These are phyloP conservation scores for Euphonia xanthogaster DNA, from an alignment of 2,797 vertebrate species.

Conservation along the genomic window DNA sequence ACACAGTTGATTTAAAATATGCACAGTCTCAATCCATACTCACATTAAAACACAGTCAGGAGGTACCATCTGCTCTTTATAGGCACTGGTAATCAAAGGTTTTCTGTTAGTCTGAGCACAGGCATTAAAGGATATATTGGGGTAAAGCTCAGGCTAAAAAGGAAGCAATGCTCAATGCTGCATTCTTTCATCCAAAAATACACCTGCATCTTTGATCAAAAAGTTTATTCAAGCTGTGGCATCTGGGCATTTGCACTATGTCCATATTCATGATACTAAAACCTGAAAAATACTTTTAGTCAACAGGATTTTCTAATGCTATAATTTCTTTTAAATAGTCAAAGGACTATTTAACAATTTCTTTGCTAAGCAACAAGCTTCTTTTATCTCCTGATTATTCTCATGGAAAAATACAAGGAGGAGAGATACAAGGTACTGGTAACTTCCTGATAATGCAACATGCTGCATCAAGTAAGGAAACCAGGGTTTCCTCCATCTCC, in stretches of 20 bases:
- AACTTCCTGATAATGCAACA: background rate
- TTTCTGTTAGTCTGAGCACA: slow-evolving; percentile 6
- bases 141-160: background rate
- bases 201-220: background rate
- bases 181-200: background rate
- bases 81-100: slow-evolving; percentile 5
- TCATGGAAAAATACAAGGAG: background rate
- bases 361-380: background rate
- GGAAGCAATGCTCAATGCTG: background rate
- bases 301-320: background rate
- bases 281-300: background rate
- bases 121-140: background rate
- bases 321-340: background rate
- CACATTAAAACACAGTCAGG: slow-evolving; percentile 28
- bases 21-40: background rate
- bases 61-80: slow-evolving; percentile 49
- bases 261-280: background rate
- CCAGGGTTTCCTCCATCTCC: background rate
- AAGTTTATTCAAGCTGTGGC: background rate
- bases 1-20: slow-evolving; percentile 16
- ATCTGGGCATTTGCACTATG: background rate
- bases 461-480: background rate
- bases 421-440: background rate
- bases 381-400: background rate
- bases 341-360: background rate